phyloP scores from a whole-genome alignment of 2,888 invertebrate species.

The Electrophaes corylata region DNA sequence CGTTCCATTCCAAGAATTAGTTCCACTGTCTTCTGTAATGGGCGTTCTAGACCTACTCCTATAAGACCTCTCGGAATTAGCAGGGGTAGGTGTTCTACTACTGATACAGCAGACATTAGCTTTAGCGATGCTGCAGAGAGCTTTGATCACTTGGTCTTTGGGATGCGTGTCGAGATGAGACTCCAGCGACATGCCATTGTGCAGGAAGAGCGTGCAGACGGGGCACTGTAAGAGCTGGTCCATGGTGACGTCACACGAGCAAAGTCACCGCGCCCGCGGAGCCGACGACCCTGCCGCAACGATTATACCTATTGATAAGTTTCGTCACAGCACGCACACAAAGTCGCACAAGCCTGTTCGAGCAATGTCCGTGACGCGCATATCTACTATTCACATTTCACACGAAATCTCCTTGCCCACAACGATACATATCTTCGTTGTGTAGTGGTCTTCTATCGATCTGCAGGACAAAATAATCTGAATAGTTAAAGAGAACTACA shows the following conservation, averaged over 20 bases:
- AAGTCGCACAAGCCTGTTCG: constrained; percentile 59
- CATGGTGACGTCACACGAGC: constrained; percentile 59
- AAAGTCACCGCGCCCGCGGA: constrained; percentile 29
- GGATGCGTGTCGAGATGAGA: constrained; percentile 93
- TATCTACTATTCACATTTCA: constrained; percentile 73
- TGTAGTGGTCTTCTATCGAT: constrained; percentile 73
- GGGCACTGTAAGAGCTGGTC: constrained; percentile 87
- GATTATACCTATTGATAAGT: constrained; percentile 46
- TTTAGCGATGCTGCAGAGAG: constrained; percentile 84
- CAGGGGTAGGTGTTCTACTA: constrained; percentile 72
- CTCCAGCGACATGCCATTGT: constrained; percentile 92
- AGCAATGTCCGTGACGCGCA: constrained; percentile 73
- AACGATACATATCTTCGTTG: constrained; percentile 73
- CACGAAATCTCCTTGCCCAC: constrained; percentile 67
- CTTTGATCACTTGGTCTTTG: constrained; percentile 94
- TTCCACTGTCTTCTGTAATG: constrained; percentile 61
- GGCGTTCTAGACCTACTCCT: constrained; percentile 73
- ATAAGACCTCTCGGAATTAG: constrained; percentile 71
- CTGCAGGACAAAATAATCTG: constrained; percentile 75
- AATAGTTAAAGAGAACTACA: constrained; percentile 63
- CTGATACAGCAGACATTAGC: constrained; percentile 65
- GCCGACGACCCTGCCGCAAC: constrained; percentile 37
- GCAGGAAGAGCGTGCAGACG: constrained; percentile 92
- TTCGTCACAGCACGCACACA: constrained; percentile 61
- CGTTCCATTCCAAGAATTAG: constrained; percentile 58